Evolutionary conservation across 2,797 vertebrate species (phyloP).

Genomic region (Neosilurus hyrtlii): DNA sequence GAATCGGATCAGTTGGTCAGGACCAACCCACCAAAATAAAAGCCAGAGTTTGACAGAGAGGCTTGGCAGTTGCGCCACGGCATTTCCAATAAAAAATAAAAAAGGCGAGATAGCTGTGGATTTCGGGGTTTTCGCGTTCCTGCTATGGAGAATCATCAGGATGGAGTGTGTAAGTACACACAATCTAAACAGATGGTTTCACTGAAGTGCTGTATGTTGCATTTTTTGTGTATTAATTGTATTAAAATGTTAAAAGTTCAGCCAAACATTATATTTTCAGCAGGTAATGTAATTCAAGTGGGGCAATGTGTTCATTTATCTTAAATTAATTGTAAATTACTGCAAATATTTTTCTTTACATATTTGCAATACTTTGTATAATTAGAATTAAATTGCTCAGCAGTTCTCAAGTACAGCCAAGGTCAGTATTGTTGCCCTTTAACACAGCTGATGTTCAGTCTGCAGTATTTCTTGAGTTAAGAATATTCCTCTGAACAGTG

Average conservation of each 20-base stretch:
- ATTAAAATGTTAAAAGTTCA: not conserved
- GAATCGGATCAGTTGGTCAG: conserved; percentile 6
- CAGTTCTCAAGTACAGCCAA: conserved; percentile 43
- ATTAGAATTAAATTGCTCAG: not conserved
- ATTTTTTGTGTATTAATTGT: no score
- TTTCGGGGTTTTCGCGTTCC: not conserved
- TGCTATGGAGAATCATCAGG: conserved; percentile 18
- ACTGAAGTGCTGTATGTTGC: no score
- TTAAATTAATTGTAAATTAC: not conserved
- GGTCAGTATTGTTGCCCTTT: conserved; percentile 27
- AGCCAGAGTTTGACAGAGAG: conserved; percentile 9
- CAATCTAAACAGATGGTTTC: no score
- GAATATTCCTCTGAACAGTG: not conserved
- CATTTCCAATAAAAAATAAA: not conserved
- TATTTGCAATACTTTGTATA: no score
- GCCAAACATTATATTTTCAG: not conserved
- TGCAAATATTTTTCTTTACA: no score
- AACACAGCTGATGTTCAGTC: not conserved
- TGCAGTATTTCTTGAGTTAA: not conserved
- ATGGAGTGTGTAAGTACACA: conserved; percentile 51
- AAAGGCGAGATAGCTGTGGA: not conserved
- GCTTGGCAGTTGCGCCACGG: not conserved
- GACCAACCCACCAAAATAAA: conserved; percentile 44
- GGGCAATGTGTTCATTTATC: not conserved
- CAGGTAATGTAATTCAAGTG: not conserved